Conservation (phyloP, 2,888 invertebrate genomes). For the Cyclophora punctaria region DNA sequence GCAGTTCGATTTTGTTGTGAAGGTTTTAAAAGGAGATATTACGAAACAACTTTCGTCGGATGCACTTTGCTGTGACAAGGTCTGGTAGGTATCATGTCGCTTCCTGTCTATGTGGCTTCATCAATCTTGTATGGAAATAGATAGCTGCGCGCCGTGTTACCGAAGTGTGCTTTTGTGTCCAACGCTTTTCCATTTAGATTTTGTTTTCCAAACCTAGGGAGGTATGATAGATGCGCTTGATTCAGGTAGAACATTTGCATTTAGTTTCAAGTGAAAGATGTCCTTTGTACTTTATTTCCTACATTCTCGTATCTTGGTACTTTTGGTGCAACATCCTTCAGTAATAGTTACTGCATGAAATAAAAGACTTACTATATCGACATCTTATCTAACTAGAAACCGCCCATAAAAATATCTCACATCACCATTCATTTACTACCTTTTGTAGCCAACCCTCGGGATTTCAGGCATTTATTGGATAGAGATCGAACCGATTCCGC, state of each 20-base stretch:
- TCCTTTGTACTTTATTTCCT: too few species aligned
- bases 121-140: slow-evolving; percentile 52
- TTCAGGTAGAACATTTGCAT: neutral
- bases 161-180: slow-evolving; percentile 27
- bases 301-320: too few species aligned
- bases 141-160: slow-evolving; percentile 31
- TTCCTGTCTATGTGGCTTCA: slow-evolving; percentile 38
- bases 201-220: slow-evolving; percentile 8
- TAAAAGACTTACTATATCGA: too few species aligned
- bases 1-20: neutral
- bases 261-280: too few species aligned
- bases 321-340: too few species aligned
- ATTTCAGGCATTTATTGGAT: slow-evolving; percentile 4
- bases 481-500: neutral
- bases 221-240: slow-evolving; percentile 18
- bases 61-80: neutral
- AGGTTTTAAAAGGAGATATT: neutral
- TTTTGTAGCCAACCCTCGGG: slow-evolving; percentile 12
- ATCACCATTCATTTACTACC: too few species aligned
- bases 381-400: too few species aligned
- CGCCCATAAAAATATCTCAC: too few species aligned
- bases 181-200: slow-evolving; percentile 21
- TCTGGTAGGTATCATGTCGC: slow-evolving; percentile 33
- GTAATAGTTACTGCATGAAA: too few species aligned
- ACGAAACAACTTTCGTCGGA: slow-evolving; percentile 6